Evolutionary conservation across 2,113 vertebrate species (phyloP).

Genomic region (Symphodus melops): DNA sequence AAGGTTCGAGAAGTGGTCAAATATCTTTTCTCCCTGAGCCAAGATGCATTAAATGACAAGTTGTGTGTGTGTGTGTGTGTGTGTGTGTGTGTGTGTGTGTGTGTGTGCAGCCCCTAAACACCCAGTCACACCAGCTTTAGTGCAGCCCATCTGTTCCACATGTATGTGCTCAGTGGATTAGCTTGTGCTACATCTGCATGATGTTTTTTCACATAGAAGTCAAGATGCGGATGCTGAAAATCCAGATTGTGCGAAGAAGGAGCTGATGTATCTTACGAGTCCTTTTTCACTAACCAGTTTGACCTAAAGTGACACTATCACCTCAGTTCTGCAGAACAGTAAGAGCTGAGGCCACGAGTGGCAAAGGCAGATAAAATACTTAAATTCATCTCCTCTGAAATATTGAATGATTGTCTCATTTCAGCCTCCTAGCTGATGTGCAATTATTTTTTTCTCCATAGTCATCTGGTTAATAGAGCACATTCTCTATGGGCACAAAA

Average conservation of each 20-base stretch:
- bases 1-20: slow-evolving; percentile 39
- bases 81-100: background rate
- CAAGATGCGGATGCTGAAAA: background rate
- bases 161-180: background rate
- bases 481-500: no score
- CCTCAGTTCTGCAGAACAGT: no score
- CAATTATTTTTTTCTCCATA: no score
- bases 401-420: no score
- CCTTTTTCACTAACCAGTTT: no score
- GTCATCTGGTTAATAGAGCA: no score
- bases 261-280: no score
- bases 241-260: background rate
- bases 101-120: background rate
- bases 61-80: slow-evolving; percentile 18
- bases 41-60: slow-evolving; percentile 16
- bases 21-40: background rate
- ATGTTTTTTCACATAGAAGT: background rate
- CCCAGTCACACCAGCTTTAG: background rate
- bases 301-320: no score
- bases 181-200: background rate
- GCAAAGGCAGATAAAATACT: no score
- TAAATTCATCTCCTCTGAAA: no score
- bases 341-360: no score
- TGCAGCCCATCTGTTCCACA: background rate
- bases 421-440: no score